Percentiles rank a stretch among this genome's conserved stretches.
phyloP scores from a whole-genome alignment of 2,797 vertebrate species.

The Peromyscus aztecus region DNA sequence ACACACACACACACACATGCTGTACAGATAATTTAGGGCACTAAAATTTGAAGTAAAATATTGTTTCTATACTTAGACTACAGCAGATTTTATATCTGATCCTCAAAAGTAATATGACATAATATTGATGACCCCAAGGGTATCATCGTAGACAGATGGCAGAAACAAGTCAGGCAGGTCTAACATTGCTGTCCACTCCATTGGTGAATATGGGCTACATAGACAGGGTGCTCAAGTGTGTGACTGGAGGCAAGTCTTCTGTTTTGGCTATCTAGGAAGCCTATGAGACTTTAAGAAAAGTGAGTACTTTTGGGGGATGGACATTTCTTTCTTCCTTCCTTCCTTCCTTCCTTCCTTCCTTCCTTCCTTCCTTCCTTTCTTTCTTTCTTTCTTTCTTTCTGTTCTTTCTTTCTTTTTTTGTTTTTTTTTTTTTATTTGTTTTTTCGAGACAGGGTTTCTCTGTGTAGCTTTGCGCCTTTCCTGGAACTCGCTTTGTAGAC shows the following conservation, averaged over 20 bases:
- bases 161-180: background rate
- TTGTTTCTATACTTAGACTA: background rate
- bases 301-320: background rate
- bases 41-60: background rate
- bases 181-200: background rate
- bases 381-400: no score
- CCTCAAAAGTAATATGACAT: background rate
- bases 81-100: background rate
- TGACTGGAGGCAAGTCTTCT: background rate
- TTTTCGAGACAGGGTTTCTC: no score
- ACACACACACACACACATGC: no score
- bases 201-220: background rate
- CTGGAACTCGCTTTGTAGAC: no score
- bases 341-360: no score
- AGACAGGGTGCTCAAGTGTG: fast-evolving
- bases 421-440: no score
- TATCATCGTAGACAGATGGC: background rate
- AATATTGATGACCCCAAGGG: background rate
- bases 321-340: background rate
- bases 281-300: background rate
- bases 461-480: no score
- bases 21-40: background rate
- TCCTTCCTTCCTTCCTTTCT: fast-evolving
- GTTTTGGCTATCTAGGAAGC: background rate
- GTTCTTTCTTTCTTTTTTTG: no score